Percentiles rank a stretch among this genome's conserved stretches.
Evolutionary conservation across 2,888 invertebrate genomes (phyloP).

Genomic region (Hartigia nigra): DNA sequence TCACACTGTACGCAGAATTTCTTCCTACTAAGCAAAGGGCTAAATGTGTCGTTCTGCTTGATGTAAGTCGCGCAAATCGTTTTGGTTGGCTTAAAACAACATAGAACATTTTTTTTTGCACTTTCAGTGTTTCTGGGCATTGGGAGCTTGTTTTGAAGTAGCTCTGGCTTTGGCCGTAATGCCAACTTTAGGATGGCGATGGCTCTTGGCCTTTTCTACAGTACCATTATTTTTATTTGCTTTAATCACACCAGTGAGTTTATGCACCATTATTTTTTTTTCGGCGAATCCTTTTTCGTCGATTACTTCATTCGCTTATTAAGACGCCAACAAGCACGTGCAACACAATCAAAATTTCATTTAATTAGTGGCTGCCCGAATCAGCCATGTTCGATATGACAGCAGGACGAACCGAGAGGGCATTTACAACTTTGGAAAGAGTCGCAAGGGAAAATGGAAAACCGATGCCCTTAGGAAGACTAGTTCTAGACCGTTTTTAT

Average conservation of each 20-base stretch:
- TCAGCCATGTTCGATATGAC: constrained; percentile 91
- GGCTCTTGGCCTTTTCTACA: constrained; percentile 91
- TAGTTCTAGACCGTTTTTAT: constrained; percentile 79
- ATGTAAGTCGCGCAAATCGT: constrained; percentile 74
- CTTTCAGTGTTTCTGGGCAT: constrained; percentile 91
- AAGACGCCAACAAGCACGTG: not conserved
- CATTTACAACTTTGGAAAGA: constrained; percentile 84
- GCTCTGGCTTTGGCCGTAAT: constrained; percentile 89
- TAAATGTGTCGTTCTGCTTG: constrained; percentile 93
- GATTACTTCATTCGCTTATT: constrained; percentile 7
- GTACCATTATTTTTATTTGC: constrained; percentile 88
- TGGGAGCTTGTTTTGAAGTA: constrained; percentile 94
- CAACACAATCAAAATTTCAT: not conserved
- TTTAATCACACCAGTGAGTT: constrained; percentile 80
- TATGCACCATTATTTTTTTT: constrained; percentile 3
- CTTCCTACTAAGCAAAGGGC: constrained; percentile 93
- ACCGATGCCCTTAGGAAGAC: constrained; percentile 85
- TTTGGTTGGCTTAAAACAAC: constrained; percentile 6
- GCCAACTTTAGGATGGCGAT: constrained; percentile 92
- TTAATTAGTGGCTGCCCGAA: constrained; percentile 88
- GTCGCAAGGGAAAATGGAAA: constrained; percentile 90
- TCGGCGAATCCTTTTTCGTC: not conserved
- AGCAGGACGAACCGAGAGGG: constrained; percentile 87
- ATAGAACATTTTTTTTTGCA: not conserved
- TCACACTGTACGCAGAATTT: constrained; percentile 96